These are phyloP conservation scores for Cairina moschata DNA, from an alignment of 2,113 vertebrate species.

Conservation along the genomic window DNA sequence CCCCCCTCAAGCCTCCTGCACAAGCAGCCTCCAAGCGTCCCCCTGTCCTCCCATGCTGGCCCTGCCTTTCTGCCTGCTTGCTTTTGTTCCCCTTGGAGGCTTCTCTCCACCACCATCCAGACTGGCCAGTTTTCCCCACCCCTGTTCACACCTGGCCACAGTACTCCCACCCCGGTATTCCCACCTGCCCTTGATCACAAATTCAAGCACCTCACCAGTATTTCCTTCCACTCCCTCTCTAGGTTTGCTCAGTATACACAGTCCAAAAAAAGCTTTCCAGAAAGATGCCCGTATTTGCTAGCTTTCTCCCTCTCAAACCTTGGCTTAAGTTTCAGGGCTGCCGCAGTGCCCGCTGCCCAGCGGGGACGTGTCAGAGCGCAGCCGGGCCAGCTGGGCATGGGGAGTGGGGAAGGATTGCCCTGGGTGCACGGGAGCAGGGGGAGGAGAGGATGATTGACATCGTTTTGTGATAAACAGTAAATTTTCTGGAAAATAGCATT, in stretches of 20 bases:
- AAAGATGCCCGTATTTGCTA: not conserved
- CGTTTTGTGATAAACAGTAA: not conserved
- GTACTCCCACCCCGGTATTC: not conserved
- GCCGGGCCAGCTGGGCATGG: rapidly evolving
- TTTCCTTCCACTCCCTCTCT: not conserved
- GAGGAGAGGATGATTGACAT: not conserved
- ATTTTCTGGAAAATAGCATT: not conserved
- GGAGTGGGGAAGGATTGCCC: not conserved
- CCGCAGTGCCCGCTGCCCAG: not conserved
- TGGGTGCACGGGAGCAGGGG: not conserved
- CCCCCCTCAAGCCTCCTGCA: not conserved
- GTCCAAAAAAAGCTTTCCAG: not conserved
- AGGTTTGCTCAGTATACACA: not conserved
- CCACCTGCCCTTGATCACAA: not conserved
- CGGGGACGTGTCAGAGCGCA: rapidly evolving
- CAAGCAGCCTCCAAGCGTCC: not conserved
- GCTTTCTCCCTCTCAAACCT: not conserved
- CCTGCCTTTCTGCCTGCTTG: not conserved
- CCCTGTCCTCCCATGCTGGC: not conserved
- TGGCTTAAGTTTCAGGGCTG: not conserved
- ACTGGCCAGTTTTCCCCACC: rapidly evolving
- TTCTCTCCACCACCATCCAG: not conserved
- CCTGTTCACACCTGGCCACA: not conserved
- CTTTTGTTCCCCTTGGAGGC: not conserved
- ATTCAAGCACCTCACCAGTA: not conserved